Percentiles rank a stretch among this genome's conserved stretches.
phyloP scores from a whole-genome alignment of 92 coral and sea anemone species.

The Ricordea florida region DNA sequence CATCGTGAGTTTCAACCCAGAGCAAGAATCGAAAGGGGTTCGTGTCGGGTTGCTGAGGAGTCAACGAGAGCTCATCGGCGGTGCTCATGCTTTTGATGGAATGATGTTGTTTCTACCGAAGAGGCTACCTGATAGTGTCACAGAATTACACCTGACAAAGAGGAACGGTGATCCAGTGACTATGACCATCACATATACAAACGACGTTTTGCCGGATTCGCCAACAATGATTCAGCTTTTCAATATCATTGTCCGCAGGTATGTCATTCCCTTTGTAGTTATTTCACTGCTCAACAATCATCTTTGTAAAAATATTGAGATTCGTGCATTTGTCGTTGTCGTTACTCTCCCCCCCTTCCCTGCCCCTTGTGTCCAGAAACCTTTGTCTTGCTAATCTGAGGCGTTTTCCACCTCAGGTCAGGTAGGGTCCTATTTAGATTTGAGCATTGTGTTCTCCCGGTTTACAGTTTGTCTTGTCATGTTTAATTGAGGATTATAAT shows the following conservation, averaged over 20 bases:
- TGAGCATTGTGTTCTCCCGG: too few relatives aligned
- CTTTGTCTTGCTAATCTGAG: too few relatives aligned
- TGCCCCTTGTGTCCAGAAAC: too few relatives aligned
- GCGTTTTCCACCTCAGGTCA: too few relatives aligned
- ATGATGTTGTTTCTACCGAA: slow-evolving; percentile 87
- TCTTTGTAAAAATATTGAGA: too few relatives aligned
- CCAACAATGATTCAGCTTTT: slow-evolving; percentile 83
- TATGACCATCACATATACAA: slow-evolving; percentile 82
- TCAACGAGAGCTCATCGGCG: slow-evolving; percentile 70
- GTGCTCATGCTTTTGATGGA: slow-evolving; percentile 92
- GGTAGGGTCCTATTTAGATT: too few relatives aligned
- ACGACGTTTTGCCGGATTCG: slow-evolving; percentile 71
- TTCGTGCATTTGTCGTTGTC: too few relatives aligned
- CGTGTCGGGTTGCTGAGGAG: slow-evolving; percentile 70
- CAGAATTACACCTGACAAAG: slow-evolving; percentile 42
- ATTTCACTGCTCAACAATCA: not conserved
- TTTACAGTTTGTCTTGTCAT: too few relatives aligned
- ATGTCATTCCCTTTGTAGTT: not conserved
- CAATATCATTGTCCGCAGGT: slow-evolving; percentile 89
- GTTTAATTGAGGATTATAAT: too few relatives aligned
- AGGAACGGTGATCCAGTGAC: slow-evolving; percentile 69
- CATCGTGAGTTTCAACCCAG: slow-evolving; percentile 82
- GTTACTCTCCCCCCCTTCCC: too few relatives aligned
- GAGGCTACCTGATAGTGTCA: slow-evolving; percentile 70
- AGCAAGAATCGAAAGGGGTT: slow-evolving; percentile 81